Conservation (phyloP, 2,113 vertebrate species). For the Leiothrix lutea region DNA sequence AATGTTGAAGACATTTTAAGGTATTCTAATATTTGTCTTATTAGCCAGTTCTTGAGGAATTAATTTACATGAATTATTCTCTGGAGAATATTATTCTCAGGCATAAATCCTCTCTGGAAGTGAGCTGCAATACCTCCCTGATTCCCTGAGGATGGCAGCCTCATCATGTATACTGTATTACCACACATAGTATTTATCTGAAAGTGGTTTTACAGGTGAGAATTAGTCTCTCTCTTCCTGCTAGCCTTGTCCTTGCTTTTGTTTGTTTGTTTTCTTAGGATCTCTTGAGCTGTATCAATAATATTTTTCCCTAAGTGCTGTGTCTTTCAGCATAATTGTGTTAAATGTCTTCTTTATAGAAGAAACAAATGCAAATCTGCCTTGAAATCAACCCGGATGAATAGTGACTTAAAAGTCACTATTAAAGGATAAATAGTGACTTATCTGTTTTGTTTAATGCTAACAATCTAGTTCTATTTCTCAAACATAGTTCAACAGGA, state of each 20-base stretch:
- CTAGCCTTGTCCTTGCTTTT: not conserved
- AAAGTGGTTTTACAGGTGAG: not conserved
- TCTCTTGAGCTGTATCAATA: not conserved
- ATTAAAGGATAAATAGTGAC: no score
- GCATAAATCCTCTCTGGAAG: not conserved
- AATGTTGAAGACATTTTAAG: not conserved
- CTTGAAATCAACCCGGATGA: not conserved
- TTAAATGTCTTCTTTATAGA: not conserved
- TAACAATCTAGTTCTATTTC: not conserved
- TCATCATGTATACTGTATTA: not conserved
- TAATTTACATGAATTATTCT: not conserved
- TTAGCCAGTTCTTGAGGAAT: not conserved
- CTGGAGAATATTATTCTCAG: not conserved
- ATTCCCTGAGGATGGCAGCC: constrained; percentile 58
- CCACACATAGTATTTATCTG: not conserved
- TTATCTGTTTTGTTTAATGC: not conserved
- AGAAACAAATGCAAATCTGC: not conserved
- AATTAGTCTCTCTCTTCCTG: not conserved
- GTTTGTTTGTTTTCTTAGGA: not conserved
- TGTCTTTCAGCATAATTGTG: not conserved
- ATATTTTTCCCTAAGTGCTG: not conserved
- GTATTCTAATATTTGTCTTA: not conserved
- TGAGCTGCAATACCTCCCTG: not conserved
- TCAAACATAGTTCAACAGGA: not conserved
- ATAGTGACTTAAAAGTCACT: no score